Base-by-base conservation (phyloP, 2,113 vertebrate species). In the Bambusicola thoracicus region DNA sequence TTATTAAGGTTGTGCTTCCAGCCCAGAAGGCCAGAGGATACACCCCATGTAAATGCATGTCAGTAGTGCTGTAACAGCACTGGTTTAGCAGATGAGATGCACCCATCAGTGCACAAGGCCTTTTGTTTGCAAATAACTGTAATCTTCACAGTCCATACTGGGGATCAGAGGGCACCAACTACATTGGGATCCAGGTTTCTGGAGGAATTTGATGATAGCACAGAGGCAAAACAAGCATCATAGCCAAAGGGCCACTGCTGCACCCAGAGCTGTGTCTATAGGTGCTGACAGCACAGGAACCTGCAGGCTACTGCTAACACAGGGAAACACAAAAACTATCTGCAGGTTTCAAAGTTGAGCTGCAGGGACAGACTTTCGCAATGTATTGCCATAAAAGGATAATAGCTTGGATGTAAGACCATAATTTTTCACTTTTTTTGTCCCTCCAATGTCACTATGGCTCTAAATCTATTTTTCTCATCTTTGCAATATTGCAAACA, bases 381-480 rank as follows among this genome's bases (percentile, higher is more conserved):
- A 68, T 1, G 13, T 4, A 36, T 2, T 76, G 67, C 40, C 91
- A 73, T 40, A 27, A 65, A 91, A 79, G 43, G 62, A 19, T 12
- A 30, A 56, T 1, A 20, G 25, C 22, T 79, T 51, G 74, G 22
- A 61, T n/a, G 48, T 22, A 66, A 24, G 36, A 18, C 66, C 72
- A 1, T 81, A 40, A 72, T 80, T 70, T 59, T 61, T 32, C 46
- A 36, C 36, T 29, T 83, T 92, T 92, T 94, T 77, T 8, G 2
- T 67, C 65, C 51, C 61, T 51, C 43, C 30, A 56, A 27, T 21
- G 30, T 53, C 56, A 77, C 72, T 61, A 74, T 3, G 65, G 90
- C 76, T 92, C 69, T 95, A 93, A 88, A 94, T 92, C 66, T 92
- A 55, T 40, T 90, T 24, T 80, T 38, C 78, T 79, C 55, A 80